phyloP scores from a whole-genome alignment of 2,113 vertebrate species.

The Columbina picui region DNA sequence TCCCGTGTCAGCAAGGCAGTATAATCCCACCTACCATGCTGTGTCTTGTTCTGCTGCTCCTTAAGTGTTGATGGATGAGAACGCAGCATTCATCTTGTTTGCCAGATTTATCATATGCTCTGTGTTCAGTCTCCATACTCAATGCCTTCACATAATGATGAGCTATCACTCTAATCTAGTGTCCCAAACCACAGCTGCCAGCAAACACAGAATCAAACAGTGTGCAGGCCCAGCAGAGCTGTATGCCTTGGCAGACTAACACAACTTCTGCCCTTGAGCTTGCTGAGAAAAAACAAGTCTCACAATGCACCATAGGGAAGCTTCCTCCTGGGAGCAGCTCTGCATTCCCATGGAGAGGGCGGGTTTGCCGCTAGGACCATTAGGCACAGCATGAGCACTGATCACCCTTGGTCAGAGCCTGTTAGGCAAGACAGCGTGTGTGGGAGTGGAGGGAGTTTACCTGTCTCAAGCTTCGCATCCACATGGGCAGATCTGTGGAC shows the following conservation, averaged over 20 bases:
- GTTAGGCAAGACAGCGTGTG: background rate
- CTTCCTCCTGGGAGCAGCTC: background rate
- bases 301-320: background rate
- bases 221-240: background rate
- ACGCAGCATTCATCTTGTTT: background rate
- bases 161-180: background rate
- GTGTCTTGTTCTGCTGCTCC: background rate
- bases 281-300: background rate
- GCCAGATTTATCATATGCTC: background rate
- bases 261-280: background rate
- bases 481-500: background rate
- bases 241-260: background rate
- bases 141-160: background rate
- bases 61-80: background rate
- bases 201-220: background rate
- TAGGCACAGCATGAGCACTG: background rate
- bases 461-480: background rate
- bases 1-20: background rate
- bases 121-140: background rate
- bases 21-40: constrained; percentile 1
- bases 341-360: background rate
- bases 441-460: background rate
- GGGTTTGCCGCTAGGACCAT: background rate
- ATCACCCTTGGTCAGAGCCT: background rate
- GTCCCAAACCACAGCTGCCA: constrained; percentile 24